Evolutionary conservation across 2,888 invertebrate genomes (phyloP).

Genomic region (Pterostichus madidus): DNA sequence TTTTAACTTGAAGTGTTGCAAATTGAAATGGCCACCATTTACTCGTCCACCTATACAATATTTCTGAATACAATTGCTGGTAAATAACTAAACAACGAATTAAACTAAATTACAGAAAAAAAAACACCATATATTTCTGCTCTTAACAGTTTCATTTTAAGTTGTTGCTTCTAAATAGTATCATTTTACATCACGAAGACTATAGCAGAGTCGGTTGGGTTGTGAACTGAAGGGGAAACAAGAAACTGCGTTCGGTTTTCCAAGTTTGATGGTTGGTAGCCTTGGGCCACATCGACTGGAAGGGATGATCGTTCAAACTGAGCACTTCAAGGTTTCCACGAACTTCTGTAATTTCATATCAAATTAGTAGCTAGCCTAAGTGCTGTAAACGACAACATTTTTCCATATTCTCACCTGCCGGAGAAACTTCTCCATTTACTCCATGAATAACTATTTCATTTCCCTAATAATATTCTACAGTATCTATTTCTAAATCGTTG

Average conservation of each 20-base stretch:
- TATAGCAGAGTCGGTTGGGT: too few species aligned
- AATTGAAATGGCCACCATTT: too few species aligned
- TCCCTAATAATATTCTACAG: constrained; percentile 11
- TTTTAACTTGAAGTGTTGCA: too few species aligned
- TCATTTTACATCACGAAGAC: too few species aligned
- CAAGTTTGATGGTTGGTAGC: not conserved
- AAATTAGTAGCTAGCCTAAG: constrained; percentile 11
- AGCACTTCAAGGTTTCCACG: constrained; percentile 13
- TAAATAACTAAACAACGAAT: too few species aligned
- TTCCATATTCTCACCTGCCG: not conserved
- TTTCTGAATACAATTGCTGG: too few species aligned
- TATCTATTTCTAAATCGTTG: not conserved
- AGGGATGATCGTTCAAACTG: not conserved
- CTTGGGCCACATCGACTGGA: not conserved
- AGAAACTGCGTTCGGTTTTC: not conserved
- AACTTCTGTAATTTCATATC: constrained; percentile 32
- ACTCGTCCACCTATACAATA: too few species aligned
- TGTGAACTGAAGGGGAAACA: too few species aligned
- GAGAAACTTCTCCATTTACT: constrained; percentile 6
- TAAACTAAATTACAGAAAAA: too few species aligned
- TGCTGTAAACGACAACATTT: constrained; percentile 22
- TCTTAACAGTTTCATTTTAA: too few species aligned
- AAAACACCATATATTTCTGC: too few species aligned
- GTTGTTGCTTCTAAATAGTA: too few species aligned
- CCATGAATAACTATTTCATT: not conserved